Evolutionary conservation across 2,888 invertebrate species (phyloP).

Genomic region (Celastrina argiolus): DNA sequence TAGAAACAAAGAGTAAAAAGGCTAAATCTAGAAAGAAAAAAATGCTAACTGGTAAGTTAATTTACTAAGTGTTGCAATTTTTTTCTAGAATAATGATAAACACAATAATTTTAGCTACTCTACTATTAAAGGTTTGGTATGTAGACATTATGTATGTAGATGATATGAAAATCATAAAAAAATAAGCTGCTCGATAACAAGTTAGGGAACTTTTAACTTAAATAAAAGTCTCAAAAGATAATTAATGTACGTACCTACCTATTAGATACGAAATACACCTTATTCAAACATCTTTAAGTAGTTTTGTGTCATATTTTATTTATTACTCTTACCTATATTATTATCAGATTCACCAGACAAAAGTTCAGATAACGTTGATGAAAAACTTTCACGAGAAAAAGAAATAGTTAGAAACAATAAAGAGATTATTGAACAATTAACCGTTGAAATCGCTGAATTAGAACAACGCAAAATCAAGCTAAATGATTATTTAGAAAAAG

Average conservation of each 20-base stretch:
- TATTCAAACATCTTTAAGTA: too few relatives aligned
- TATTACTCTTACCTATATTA: background rate
- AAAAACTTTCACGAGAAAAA: constrained; percentile 63
- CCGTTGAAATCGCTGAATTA: constrained; percentile 58
- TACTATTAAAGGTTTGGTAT: too few relatives aligned
- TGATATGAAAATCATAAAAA: too few relatives aligned
- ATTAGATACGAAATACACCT: too few relatives aligned
- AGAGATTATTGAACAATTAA: constrained; percentile 61
- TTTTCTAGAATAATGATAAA: too few relatives aligned
- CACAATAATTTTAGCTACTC: too few relatives aligned
- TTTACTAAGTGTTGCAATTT: background rate
- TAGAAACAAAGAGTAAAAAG: constrained; percentile 52
- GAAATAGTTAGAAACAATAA: constrained; percentile 69
- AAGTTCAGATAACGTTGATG: constrained; percentile 51
- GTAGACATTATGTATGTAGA: too few relatives aligned
- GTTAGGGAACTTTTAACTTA: too few relatives aligned
- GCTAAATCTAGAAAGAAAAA: constrained; percentile 50
- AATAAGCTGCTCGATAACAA: too few relatives aligned
- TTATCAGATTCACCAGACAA: constrained; percentile 49
- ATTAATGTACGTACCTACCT: too few relatives aligned
- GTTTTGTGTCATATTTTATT: background rate
- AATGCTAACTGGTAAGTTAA: constrained; percentile 42
- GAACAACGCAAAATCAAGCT: constrained; percentile 53
- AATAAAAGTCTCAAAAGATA: too few relatives aligned
- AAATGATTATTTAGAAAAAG: constrained; percentile 39